Evolutionary conservation across 1,140 invertebrate genomes (phyloP), one percentile per base, ranked within the genome.

Genomic region (Maniola jurtina): DNA sequence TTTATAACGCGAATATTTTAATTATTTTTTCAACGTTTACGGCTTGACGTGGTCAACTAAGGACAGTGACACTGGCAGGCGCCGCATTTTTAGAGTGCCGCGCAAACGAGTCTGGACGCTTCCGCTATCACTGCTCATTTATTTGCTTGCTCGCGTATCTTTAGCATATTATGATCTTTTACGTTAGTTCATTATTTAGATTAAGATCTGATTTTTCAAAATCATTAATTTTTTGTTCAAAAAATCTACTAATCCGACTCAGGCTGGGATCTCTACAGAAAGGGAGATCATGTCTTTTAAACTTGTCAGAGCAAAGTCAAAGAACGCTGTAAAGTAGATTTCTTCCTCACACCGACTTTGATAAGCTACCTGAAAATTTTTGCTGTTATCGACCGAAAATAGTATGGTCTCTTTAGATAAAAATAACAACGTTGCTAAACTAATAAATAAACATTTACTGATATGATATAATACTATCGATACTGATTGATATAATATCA

Each of bases 61-160:
- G 84, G 84, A 79, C 82, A 86, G 79, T 86, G 81, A 86, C 84
- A 82, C 73, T 64, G 64, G 59, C 61, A 76, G 61, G 69, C 69
- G 69, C 69, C 69, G 61, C 68, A 70, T 63, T 71, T 71, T 73
- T 68, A 68, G 62, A 73, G 72, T 80, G 81, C 79, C 79, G 64
- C 76, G 64, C 64, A 68, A 73, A 73, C 72, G 68, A 50, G 68
- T 71, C 68, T 63, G 40, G 55, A 63, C 62, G 63, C 68, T 73
- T 69, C 68, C 71, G 68, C 63, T 71, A 68, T 61, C 63, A 72
- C 66, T 61, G 54, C 64, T 65, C 59, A 55, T 56, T 66, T 60
- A 50, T 68, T 68, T 68, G 47, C 62, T 56, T 67, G 45, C n/a
- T 50, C 16, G 33, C 36, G 16, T 33, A 16, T 47, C 55, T 42